phyloP scores from a whole-genome alignment of 2,797 vertebrate genomes.

The Pseudochirops cupreus region DNA sequence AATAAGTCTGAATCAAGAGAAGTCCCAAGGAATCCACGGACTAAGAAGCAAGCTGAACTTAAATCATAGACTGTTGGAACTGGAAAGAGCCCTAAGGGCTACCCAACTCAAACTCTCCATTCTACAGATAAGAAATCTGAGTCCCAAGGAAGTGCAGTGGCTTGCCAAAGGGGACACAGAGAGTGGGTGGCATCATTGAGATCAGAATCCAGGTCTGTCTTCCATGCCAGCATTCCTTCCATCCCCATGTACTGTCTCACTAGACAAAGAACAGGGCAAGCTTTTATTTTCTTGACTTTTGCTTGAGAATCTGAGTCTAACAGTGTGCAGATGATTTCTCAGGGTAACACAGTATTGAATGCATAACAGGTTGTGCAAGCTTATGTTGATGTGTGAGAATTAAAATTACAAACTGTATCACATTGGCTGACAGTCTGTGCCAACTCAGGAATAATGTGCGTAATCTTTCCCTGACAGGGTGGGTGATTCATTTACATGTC shows the following conservation, averaged over 20 bases:
- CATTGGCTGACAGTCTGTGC: conserved; percentile 3
- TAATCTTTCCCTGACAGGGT: conserved; percentile 16
- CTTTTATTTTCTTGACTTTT: conserved; percentile 25
- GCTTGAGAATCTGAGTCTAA: conserved; percentile 29
- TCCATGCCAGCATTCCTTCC: background rate
- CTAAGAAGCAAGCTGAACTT: background rate
- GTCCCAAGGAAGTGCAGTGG: too few species aligned
- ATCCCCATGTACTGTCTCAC: background rate
- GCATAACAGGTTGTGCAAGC: conserved; percentile 27
- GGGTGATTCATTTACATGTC: conserved; percentile 54
- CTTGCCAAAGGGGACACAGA: background rate
- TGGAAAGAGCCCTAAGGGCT: background rate
- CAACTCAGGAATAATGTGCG: background rate
- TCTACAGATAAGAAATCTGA: background rate
- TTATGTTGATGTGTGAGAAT: background rate
- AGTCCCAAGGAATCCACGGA: background rate
- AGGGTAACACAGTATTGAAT: background rate
- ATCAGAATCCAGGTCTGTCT: background rate
- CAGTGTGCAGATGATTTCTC: conserved; percentile 8
- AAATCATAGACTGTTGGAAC: background rate
- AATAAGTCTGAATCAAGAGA: background rate
- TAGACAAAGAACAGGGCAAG: background rate
- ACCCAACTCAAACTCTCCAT: background rate
- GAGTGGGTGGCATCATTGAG: background rate
- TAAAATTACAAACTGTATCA: conserved; percentile 12